Evolutionary conservation across 2,888 invertebrate species (phyloP), one percentile per base, ranked within the genome.

Genomic region (Apocheima hispidaria): DNA sequence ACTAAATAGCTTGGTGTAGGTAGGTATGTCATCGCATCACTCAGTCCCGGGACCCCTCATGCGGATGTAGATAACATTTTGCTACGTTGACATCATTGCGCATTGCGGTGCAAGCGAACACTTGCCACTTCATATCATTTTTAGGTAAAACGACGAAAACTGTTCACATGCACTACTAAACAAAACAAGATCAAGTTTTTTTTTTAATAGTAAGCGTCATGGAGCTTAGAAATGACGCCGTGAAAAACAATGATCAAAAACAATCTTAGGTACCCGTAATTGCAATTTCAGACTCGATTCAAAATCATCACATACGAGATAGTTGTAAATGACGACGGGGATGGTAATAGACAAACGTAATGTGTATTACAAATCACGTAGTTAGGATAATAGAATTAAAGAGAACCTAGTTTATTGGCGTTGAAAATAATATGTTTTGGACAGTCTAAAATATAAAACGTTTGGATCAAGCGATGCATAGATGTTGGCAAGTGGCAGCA

Each of bases 1-100:
- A 48, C 54, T 44, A 41, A 53, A 28, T 59, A 60, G 54, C 60
- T 44, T 63, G 55, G 55, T 56, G 46, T 54, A 52, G 26, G 21
- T 51, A 68, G 54, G 63, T 74, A 71, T 70, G 74, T 76, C 75
- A 75, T 70, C 68, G 64, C 75, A 75, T 70, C 68, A 65, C 60
- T 20, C 53, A 33, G 16, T 73, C 70, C 70, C 67, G 65, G 75
- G 78, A 79, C 77, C 80, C 73, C 81, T 77, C 79, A 79, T 9
- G 35, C 88, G 89, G 89, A 88, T 88, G 84, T 79, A 84, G 87
- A 88, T 89, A 88, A 84, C 80, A 85, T 87, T 87, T 86, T 81
- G 81, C 81, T 72, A 74, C 75, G 79, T 86, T 86, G 84, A 86
- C 86, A 84, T 85, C 82, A 86, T 78, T 76, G 77, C 44, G 44